A percentile compares a stretch with the other conserved stretches of the same genome.
Conservation (phyloP, 2,888 invertebrate species). For the Allygus modestus region DNA sequence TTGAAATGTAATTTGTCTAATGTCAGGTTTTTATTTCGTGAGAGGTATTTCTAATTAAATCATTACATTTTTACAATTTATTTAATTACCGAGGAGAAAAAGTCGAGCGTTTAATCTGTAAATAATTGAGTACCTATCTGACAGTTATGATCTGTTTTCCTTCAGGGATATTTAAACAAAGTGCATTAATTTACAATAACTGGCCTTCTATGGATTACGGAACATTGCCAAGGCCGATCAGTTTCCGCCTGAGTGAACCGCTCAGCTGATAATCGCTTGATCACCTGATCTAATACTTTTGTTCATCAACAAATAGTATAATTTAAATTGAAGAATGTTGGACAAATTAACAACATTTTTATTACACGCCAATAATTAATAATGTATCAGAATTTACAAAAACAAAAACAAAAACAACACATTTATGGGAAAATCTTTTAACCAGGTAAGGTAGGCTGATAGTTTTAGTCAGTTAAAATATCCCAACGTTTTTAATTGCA, state of each 20-base stretch:
- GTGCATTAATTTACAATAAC: constrained; percentile 56
- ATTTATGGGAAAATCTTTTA: too few relatives aligned
- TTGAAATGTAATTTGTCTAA: too few relatives aligned
- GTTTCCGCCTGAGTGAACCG: constrained; percentile 27
- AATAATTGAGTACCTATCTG: constrained; percentile 12
- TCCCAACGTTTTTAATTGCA: too few relatives aligned
- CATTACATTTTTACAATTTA: background rate
- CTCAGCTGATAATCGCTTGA: constrained; percentile 18
- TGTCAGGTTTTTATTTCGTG: background rate
- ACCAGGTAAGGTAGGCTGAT: too few relatives aligned
- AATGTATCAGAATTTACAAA: too few relatives aligned
- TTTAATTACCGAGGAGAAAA: background rate
- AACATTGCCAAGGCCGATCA: constrained; percentile 52
- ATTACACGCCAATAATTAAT: too few relatives aligned
- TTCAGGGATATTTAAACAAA: constrained; percentile 43
- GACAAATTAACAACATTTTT: too few relatives aligned
- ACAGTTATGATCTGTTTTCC: constrained; percentile 6
- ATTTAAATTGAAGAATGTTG: too few relatives aligned
- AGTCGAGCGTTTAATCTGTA: constrained; percentile 17
- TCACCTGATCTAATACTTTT: background rate
- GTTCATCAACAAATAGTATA: background rate
- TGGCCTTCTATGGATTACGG: constrained; percentile 55
- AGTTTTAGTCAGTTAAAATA: too few relatives aligned
- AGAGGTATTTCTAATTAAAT: background rate
- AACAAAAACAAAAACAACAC: too few relatives aligned